phyloP scores from a whole-genome alignment of 2,888 invertebrate genomes.

The Omphaloscelis lunosa region DNA sequence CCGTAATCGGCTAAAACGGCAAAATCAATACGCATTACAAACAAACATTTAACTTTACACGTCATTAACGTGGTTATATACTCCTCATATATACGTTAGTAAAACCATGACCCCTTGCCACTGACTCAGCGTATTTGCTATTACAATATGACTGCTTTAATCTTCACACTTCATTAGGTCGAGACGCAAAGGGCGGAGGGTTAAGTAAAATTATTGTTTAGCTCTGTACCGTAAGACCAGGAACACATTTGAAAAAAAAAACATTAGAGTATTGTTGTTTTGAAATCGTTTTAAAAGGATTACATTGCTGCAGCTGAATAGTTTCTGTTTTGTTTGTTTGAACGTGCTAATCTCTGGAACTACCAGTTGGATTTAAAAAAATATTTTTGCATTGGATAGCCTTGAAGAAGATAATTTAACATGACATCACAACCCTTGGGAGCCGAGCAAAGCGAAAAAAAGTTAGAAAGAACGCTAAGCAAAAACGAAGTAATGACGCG shows the following conservation, averaged over 20 bases:
- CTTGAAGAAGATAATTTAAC: too few species aligned
- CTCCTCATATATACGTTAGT: neutral
- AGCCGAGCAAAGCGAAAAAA: too few species aligned
- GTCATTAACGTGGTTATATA: neutral
- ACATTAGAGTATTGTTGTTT: neutral
- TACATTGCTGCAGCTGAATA: neutral
- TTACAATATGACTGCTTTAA: slow-evolving; percentile 13
- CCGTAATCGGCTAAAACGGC: too few species aligned
- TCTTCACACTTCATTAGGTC: slow-evolving; percentile 34
- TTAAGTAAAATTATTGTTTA: neutral
- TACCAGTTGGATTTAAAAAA: too few species aligned
- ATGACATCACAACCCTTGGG: too few species aligned
- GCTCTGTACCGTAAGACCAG: neutral
- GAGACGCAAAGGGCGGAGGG: neutral
- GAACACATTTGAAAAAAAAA: neutral
- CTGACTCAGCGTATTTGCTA: slow-evolving; percentile 6
- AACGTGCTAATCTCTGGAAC: too few species aligned
- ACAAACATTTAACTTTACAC: neutral
- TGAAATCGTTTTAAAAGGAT: neutral
- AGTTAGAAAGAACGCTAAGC: too few species aligned
- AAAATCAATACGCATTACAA: neutral
- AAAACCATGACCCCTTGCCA: neutral
- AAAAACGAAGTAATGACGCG: too few species aligned
- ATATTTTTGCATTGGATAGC: too few species aligned
- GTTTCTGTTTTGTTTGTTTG: too few species aligned